A percentile compares a stretch with the other conserved stretches of the same genome.
These are phyloP conservation scores for Campoplex capitator DNA, from an alignment of 2,888 invertebrate species.

Conservation along the genomic window DNA sequence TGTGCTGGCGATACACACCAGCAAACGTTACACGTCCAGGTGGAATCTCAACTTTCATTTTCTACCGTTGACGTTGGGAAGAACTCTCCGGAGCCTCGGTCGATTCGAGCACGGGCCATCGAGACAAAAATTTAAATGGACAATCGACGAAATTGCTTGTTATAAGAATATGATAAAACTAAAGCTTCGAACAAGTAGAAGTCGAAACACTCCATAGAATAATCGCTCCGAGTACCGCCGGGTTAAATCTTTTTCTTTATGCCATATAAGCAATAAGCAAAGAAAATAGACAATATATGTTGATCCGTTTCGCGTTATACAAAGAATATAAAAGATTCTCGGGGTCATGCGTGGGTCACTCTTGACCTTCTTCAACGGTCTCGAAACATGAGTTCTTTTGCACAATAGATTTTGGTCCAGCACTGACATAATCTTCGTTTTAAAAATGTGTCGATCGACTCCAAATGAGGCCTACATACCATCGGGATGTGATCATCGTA, in stretches of 20 bases:
- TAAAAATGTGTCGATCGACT: constrained; percentile 8
- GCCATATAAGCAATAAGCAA: not conserved
- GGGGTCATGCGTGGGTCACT: constrained; percentile 26
- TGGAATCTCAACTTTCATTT: constrained; percentile 81
- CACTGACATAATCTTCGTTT: constrained; percentile 21
- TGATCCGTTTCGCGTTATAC: not conserved
- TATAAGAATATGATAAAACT: not conserved
- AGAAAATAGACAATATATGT: not conserved
- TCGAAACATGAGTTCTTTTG: constrained; percentile 30
- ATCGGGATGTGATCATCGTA: constrained; percentile 70
- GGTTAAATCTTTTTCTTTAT: not conserved
- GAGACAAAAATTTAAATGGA: constrained; percentile 1
- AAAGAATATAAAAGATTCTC: constrained; percentile 4
- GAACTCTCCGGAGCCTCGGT: constrained; percentile 34
- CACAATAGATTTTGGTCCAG: constrained; percentile 44
- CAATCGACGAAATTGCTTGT: not conserved
- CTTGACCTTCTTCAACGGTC: constrained; percentile 13
- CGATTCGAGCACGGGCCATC: constrained; percentile 3
- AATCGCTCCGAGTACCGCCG: not conserved
- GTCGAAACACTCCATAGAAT: not conserved
- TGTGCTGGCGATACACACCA: constrained; percentile 30
- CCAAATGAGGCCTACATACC: constrained; percentile 75
- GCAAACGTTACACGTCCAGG: constrained; percentile 59
- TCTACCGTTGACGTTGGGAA: constrained; percentile 70
- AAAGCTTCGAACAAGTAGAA: too few relatives aligned